phyloP scores from a whole-genome alignment of 2,113 vertebrate genomes.

The Siniperca knerii region DNA sequence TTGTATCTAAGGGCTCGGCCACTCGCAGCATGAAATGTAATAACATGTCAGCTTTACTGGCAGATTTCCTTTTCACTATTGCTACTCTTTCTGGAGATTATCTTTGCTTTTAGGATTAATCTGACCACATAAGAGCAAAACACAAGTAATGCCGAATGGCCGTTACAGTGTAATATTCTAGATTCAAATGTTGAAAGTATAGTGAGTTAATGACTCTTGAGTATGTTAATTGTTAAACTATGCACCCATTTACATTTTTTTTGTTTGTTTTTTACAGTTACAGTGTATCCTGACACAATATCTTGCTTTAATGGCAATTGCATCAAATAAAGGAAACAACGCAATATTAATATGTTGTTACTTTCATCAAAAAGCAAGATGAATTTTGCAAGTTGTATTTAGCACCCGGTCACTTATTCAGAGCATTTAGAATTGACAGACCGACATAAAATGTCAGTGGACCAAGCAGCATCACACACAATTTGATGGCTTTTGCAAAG shows the following conservation, averaged over 20 bases:
- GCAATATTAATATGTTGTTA: background rate
- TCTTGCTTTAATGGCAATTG: background rate
- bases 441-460: background rate
- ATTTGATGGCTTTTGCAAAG: background rate
- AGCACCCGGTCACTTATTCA: background rate
- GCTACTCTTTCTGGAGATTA: background rate
- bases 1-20: conserved; percentile 3
- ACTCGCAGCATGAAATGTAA: background rate
- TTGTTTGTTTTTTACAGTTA: background rate
- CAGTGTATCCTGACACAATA: background rate
- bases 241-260: background rate
- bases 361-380: background rate
- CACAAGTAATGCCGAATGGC: background rate
- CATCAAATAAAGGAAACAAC: background rate
- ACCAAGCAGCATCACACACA: background rate
- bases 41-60: background rate
- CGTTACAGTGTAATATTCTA: background rate
- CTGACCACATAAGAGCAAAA: background rate
- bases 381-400: background rate
- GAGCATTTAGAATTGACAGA: background rate
- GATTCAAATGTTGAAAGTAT: background rate
- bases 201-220: background rate
- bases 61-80: conserved; percentile 4
- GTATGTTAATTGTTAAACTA: background rate
- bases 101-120: background rate